Conservation (phyloP, 2,113 vertebrate genomes). For the Trogon melanurus region DNA sequence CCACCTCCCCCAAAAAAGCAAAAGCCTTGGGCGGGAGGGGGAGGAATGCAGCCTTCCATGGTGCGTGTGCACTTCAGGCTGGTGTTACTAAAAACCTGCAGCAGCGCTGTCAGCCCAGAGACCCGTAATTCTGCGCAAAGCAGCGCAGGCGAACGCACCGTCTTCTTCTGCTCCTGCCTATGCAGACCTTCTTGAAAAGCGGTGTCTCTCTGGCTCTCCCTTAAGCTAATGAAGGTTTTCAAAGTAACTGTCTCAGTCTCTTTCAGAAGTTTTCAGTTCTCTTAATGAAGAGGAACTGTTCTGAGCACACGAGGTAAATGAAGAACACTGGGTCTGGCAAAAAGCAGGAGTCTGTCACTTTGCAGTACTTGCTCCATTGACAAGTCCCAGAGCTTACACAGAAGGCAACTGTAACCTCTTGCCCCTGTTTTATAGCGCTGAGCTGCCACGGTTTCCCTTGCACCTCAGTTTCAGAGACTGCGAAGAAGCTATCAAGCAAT, state of each 20-base stretch:
- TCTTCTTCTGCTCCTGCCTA: neutral
- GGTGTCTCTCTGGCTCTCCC: neutral
- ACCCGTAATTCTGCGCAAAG: neutral
- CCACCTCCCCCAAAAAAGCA: constrained; percentile 55
- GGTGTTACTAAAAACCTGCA: neutral
- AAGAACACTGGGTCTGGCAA: neutral
- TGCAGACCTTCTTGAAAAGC: neutral
- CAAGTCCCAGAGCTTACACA: neutral
- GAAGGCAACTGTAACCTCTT: neutral
- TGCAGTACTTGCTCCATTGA: neutral
- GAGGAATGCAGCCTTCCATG: neutral
- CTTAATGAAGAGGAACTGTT: neutral
- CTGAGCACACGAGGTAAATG: accelerated
- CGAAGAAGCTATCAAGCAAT: neutral
- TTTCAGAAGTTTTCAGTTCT: neutral
- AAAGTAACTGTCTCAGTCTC: neutral
- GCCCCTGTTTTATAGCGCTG: accelerated
- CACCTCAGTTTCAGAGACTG: neutral
- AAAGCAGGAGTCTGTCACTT: neutral
- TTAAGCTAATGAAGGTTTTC: neutral
- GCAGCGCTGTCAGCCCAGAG: neutral
- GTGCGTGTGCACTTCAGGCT: neutral
- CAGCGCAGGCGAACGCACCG: accelerated
- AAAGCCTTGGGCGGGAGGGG: constrained; percentile 21
- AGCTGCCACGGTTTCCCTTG: neutral